Base-by-base conservation (phyloP, 53 echinoderm and acorn worm genomes). In the Pentamera pediparva region DNA sequence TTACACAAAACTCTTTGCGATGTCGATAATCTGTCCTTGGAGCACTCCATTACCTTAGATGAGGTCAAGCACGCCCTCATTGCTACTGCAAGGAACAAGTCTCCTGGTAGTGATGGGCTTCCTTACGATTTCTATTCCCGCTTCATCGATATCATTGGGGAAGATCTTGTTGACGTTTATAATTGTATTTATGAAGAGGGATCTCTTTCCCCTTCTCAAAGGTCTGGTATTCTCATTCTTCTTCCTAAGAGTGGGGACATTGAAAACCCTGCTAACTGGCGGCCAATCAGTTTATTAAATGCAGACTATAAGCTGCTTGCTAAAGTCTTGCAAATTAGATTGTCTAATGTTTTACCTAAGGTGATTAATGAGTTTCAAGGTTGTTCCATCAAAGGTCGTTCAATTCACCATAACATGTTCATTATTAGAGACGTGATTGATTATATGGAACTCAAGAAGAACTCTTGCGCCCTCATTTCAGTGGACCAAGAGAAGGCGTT, bases 221-320 rank as follows among this genome's bases (percentile, higher is more conserved):
- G 82, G 3, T 63, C 65, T 27, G 87, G 74, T 20, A 75, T 87
- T 32, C 78, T 87, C 35, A 84, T 58, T 13, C 65, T 88, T 1
- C 65, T 88, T 1, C 84, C 83, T 18, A 88, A 88, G 45, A 39
- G 35, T 26, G 76, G 88, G 6, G 80, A 83, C 39, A 10, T 26
- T 15, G 13, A 75, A 2, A 80, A 84, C 4, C 82, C 81, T 4
- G 76, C 52, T 0, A 84, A 79, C 45, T 51, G 88, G 54, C 76
- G 88, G 18, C 87, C 82, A 1, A 75, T 87, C 6, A 76, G 80
- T 61, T 61, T 88, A 19, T 33, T 88, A 13, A 80, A 53, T 4
- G 65, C 64, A 18, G 84, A 88, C 56, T 84, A 88, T 21, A 87
- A 82, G 58, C 76, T 82, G 2, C 34, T 82, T 56, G 36, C 87